phyloP scores from a whole-genome alignment of 2,113 vertebrate species.

The Rhabdornis inornatus region DNA sequence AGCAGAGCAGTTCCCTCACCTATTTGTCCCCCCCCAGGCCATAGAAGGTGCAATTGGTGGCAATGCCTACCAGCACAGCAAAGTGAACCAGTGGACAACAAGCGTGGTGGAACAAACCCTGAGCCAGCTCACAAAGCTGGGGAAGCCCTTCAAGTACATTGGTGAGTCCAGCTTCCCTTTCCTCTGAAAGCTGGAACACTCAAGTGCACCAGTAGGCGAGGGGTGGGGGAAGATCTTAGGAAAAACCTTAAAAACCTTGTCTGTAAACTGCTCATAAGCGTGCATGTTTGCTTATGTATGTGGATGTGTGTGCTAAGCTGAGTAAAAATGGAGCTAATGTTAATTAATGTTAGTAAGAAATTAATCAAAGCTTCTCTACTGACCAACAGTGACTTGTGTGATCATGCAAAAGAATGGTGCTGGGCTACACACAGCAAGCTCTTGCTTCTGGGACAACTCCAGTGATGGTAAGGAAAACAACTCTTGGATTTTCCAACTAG shows the following conservation, averaged over 20 bases:
- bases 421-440: conserved; percentile 88
- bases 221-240: background rate
- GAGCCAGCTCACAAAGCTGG: conserved; percentile 90
- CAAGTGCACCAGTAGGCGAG: background rate
- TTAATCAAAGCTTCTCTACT: conserved; percentile 1
- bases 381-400: conserved; percentile 84
- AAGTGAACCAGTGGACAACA: conserved; percentile 91
- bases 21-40: conserved; percentile 65
- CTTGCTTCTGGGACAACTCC: conserved; percentile 95
- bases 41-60: conserved; percentile 87
- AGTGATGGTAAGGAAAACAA: conserved; percentile 84
- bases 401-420: conserved; percentile 98
- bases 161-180: conserved; percentile 66
- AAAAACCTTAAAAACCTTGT: background rate
- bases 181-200: background rate
- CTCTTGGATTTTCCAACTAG: background rate
- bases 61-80: conserved; percentile 89
- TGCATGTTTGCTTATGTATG: background rate
- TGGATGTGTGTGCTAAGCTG: background rate
- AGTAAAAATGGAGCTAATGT: background rate
- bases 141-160: conserved; percentile 96
- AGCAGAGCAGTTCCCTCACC: background rate
- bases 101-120: conserved; percentile 89
- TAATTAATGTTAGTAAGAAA: background rate
- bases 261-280: background rate